phyloP scores from a whole-genome alignment of 2,888 invertebrate species.

The Limnephilus marmoratus region DNA sequence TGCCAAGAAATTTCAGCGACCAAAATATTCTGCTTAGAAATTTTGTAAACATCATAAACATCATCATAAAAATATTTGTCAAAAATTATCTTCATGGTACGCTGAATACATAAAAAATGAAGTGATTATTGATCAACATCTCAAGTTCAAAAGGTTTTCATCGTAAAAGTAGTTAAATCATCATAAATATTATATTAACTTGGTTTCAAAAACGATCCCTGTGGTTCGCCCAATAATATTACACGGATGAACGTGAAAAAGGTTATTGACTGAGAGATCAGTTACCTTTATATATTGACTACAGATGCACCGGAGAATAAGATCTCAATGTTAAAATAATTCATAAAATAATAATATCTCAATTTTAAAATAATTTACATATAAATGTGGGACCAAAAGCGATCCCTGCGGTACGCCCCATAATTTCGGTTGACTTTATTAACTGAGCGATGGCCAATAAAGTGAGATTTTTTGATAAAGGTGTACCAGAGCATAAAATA shows the following conservation, averaged over 20 bases:
- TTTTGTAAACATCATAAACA: no score
- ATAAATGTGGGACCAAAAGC: neutral
- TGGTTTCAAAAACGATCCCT: neutral
- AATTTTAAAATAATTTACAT: no score
- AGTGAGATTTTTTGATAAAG: slow-evolving; percentile 65
- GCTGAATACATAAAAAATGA: neutral
- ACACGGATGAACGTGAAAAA: no score
- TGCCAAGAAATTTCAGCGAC: no score
- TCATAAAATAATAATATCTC: no score
- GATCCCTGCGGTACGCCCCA: neutral
- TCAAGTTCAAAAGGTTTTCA: neutral
- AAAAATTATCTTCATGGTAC: no score
- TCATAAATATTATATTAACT: neutral
- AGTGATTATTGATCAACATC: neutral
- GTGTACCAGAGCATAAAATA: slow-evolving; percentile 77
- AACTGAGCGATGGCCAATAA: neutral
- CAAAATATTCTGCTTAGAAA: no score
- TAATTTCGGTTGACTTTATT: neutral
- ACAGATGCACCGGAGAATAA: no score
- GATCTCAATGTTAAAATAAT: no score
- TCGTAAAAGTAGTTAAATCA: neutral
- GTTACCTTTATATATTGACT: no score
- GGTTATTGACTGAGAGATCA: no score
- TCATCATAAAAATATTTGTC: no score
- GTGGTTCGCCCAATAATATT: neutral